Percentiles rank a stretch among this genome's conserved stretches.
Conservation (phyloP, 2,888 invertebrate species). For the Epistrophe eligans region DNA sequence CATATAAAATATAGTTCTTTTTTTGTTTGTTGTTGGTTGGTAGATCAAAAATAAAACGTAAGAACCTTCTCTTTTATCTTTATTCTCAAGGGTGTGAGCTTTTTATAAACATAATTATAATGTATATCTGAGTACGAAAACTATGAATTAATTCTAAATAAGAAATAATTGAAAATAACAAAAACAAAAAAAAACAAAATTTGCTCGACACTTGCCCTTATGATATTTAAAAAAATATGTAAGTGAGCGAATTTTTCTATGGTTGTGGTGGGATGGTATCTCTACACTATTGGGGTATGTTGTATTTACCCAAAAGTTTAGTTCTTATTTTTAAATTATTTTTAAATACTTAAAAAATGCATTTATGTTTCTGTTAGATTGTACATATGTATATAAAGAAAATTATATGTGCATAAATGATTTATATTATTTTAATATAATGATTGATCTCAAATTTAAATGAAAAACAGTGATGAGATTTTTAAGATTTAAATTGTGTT, state of each 20-base stretch:
- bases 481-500: no score
- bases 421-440: not conserved
- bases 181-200: not conserved
- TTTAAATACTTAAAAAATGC: not conserved
- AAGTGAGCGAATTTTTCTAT: not conserved
- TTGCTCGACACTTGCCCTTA: conserved; percentile 10
- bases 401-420: not conserved
- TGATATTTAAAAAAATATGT: conserved; percentile 10
- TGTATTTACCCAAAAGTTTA: not conserved
- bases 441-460: not conserved
- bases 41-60: conserved; percentile 42
- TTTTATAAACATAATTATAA: conserved; percentile 14
- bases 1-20: not conserved
- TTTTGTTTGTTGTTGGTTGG: conserved; percentile 8
- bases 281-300: not conserved
- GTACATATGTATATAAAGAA: not conserved
- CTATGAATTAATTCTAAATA: not conserved
- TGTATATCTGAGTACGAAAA: not conserved
- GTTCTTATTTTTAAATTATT: not conserved
- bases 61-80: conserved; percentile 38
- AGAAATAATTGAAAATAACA: not conserved
- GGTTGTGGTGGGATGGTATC: not conserved
- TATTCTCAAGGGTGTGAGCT: conserved; percentile 39
- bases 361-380: not conserved
- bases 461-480: not conserved